Evolutionary conservation across 2,888 invertebrate species (phyloP), one percentile per base, ranked within the genome.

Genomic region (Drosophila cognata): DNA sequence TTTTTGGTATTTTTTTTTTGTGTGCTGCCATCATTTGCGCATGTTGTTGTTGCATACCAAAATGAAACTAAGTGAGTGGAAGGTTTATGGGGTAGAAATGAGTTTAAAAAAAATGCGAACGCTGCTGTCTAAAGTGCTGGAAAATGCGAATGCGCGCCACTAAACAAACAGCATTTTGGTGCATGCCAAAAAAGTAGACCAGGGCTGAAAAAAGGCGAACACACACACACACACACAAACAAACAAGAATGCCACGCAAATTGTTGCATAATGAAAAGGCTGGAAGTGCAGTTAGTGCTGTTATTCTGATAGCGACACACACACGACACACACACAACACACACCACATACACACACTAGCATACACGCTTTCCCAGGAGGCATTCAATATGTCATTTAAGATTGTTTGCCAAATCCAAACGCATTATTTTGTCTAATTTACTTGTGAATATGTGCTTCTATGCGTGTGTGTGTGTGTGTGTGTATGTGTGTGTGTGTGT

Each of bases 61-160:
- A 84, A 89, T 84, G 89, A 89, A 89, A 82, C 84, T 88, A 87
- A 89, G 85, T 87, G 82, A 84, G 89, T 78, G 78, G 73, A 78
- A 78, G 72, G 51, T 43, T 62, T 71, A 38, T 55, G 43, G 48
- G 25, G 50, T n/a, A 33, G 31, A n/a, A 25, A 25, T 57, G 73
- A 58, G 74, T 62, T 78, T 43, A 63, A 59, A 65, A 64, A 67
- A 65, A 33, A 41, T 21, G 16, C 21, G 18, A 33, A 35, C 16
- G 48, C 69, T 78, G 69, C 69, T 78, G 69, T 67, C 81, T 62
- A 68, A 78, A 78, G 79, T 74, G 74, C 74, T 74, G 79, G 60
- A 78, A 79, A 79, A 81, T 81, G 79, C 65, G 66, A 78, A 78
- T 66, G 57, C 62, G 61, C 21, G 64, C 50, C 52, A 31, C 31